Conservation (phyloP, 2,888 invertebrate species). For the Eilema sororculum region DNA sequence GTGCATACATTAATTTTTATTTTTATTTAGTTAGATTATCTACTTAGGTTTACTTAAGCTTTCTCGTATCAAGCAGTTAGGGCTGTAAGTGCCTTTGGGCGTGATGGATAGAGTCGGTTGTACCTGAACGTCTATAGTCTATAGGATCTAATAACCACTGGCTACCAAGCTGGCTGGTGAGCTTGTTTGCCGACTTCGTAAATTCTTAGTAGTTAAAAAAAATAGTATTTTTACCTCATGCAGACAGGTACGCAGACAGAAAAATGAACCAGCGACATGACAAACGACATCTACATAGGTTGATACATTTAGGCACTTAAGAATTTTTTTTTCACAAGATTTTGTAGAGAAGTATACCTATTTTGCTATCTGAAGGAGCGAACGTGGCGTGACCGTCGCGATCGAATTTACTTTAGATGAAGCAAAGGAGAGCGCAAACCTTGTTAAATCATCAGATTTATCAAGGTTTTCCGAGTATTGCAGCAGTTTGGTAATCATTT, state of each 20-base stretch:
- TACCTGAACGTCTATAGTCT: neutral
- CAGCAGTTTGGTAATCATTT: constrained; percentile 7
- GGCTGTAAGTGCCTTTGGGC: neutral
- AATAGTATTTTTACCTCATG: neutral
- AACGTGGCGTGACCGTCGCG: neutral
- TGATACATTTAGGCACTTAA: neutral
- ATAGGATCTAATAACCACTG: neutral
- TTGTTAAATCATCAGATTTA: constrained; percentile 8
- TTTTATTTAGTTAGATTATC: no score
- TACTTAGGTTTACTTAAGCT: no score
- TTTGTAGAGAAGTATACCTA: neutral
- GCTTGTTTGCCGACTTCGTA: neutral
- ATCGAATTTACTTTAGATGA: neutral
- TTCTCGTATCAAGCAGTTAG: neutral
- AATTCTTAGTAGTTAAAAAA: neutral
- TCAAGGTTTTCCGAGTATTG: constrained; percentile 11
- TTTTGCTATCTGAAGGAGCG: neutral
- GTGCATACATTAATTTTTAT: no score
- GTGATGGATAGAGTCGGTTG: neutral
- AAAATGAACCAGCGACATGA: neutral
- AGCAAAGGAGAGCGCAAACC: constrained; percentile 3
- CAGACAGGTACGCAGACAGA: neutral
- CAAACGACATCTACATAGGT: neutral
- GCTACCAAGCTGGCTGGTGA: neutral
- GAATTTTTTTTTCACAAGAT: neutral